Evolutionary conservation across 2,888 invertebrate genomes (phyloP), one percentile per base, ranked within the genome.

Genomic region (Tetanocera ferruginea): DNA sequence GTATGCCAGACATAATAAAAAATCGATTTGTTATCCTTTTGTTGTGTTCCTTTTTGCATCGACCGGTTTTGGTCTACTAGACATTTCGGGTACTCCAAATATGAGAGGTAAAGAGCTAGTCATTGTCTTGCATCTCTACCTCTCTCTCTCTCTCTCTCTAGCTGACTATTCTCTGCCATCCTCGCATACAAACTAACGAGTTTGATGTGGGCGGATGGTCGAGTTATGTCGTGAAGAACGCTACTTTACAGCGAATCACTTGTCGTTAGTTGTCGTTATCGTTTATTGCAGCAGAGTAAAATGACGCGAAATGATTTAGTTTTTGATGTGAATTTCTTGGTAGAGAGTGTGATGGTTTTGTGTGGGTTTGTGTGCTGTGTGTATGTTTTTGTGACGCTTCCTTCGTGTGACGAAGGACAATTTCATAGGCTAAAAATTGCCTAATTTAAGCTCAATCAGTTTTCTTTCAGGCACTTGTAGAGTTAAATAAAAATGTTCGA

Each of bases 21-120:
- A 69, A 43, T 69, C 69, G 69, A 69, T 69, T 69, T 69, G 69
- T 43, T 43, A 43, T 69, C 49, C 69, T 69, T 69, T 69, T 37
- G 19, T 69, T 51, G 49, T 69, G 34, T 19, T 69, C 37, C 14
- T 69, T 49, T 49, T 69, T 49, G 49, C 69, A 69, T 51, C 69
- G 49, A 69, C 69, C 43, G 51, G 69, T 67, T 67, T 49, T 19
- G 19, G 28, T 23, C 43, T 43, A 43, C 43, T 11, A 43, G 43
- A 43, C 2, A 14, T 43, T 43, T 43, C 43, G 43, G 43, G 6
- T 43, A 43, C 11, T 57, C 6, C 14, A 31, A n/a, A 31, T 1
- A n/a, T 25, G 57, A 57, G 57, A 11, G 31, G 28, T 57, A 14
- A 57, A 19, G 17, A 11, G 23, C 17, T 8, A 31, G 37, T 3